phyloP scores from a whole-genome alignment of 2,113 vertebrate species.

The Baryphthengus martii region DNA sequence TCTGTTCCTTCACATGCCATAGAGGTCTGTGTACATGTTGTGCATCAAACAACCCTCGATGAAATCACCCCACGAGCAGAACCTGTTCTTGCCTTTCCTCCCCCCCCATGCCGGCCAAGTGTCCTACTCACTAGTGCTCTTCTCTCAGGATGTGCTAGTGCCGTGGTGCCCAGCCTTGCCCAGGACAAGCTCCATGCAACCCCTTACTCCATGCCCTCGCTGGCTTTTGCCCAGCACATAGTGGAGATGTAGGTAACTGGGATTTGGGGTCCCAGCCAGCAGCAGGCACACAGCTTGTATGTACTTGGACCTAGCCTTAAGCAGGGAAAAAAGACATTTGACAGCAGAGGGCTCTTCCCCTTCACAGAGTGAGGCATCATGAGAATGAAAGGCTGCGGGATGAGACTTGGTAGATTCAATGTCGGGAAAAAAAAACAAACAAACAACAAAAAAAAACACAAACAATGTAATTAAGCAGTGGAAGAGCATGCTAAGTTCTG shows the following conservation, averaged over 20 bases:
- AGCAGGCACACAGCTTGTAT: neutral
- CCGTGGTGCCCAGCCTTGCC: neutral
- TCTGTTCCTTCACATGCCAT: neutral
- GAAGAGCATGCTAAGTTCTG: neutral
- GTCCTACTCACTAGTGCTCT: neutral
- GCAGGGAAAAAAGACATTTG: neutral
- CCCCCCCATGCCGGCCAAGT: neutral
- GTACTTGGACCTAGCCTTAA: neutral
- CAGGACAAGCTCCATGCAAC: neutral
- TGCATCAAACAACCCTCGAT: neutral
- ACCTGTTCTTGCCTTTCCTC: neutral
- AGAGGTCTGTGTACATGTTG: neutral
- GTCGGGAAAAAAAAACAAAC: neutral
- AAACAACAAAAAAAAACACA: neutral
- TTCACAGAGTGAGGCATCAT: neutral
- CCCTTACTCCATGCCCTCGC: fast-evolving
- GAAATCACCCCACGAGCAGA: neutral
- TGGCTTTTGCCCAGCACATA: neutral
- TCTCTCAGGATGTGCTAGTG: neutral
- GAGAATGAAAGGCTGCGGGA: neutral
- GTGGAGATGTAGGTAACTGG: neutral
- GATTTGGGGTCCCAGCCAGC: neutral
- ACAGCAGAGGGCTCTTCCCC: neutral
- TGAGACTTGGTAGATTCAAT: neutral
- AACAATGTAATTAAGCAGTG: neutral